These are phyloP conservation scores for Mechanitis mazaeus DNA, from an alignment of 2,888 invertebrate species.

Conservation along the genomic window DNA sequence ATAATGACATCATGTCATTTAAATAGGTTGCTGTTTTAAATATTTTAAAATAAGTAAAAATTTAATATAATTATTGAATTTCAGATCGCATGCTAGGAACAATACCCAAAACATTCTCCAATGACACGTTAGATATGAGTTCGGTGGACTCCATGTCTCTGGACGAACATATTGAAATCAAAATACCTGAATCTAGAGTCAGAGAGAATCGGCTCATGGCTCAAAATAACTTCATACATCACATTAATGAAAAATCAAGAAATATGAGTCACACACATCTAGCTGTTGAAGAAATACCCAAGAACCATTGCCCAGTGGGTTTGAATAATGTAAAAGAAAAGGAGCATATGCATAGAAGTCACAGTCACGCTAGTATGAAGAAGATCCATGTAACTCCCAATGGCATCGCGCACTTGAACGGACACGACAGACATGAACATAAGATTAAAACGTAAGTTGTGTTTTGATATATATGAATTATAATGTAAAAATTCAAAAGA, in stretches of 20 bases:
- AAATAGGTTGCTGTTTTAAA: no score
- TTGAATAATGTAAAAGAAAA: conserved; percentile 27
- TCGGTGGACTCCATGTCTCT: conserved; percentile 79
- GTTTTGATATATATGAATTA: no score
- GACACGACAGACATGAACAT: conserved; percentile 51
- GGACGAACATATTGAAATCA: conserved; percentile 78
- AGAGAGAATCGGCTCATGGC: conserved; percentile 70
- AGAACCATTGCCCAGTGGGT: conserved; percentile 30
- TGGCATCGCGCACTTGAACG: conserved; percentile 55
- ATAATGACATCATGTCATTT: no score
- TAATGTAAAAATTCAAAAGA: no score
- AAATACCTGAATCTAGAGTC: conserved; percentile 72
- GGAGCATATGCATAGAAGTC: conserved; percentile 60
- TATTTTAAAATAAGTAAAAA: no score
- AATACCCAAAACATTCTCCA: conserved; percentile 74
- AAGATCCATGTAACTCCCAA: conserved; percentile 59
- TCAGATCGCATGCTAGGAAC: conserved; percentile 70
- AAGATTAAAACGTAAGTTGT: conserved; percentile 59
- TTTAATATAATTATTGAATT: not conserved
- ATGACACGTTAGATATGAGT: conserved; percentile 78
- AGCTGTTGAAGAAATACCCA: conserved; percentile 53
- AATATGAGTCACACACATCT: conserved; percentile 59
- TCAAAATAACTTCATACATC: conserved; percentile 66
- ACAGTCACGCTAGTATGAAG: conserved; percentile 69
- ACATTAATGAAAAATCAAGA: conserved; percentile 63